Evolutionary conservation across 2,888 invertebrate genomes (phyloP).

Genomic region (Drosophila yooni): DNA sequence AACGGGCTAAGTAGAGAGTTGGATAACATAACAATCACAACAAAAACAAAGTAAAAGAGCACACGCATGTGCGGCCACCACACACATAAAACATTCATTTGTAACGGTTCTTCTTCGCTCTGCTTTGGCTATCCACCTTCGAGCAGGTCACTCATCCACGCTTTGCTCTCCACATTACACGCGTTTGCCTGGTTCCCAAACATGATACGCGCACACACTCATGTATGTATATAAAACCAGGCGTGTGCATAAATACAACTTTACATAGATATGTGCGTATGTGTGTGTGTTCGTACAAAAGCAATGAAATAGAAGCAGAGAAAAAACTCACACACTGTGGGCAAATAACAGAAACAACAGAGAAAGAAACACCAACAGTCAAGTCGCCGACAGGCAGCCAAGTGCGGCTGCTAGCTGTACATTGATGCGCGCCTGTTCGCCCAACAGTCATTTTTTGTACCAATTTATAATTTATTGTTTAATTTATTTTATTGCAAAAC

Average conservation of each 20-base stretch:
- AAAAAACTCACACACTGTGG: constrained; percentile 48
- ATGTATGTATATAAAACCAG: constrained; percentile 13
- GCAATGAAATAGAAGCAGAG: constrained; percentile 51
- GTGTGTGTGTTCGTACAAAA: constrained; percentile 10
- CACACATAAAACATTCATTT: constrained; percentile 14
- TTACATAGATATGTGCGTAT: constrained; percentile 7
- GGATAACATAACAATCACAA: constrained; percentile 3
- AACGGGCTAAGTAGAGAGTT: constrained; percentile 4
- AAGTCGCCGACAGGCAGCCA: constrained; percentile 17
- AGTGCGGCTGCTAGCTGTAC: constrained; percentile 20
- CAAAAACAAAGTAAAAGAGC: constrained; percentile 11
- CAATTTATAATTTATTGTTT: constrained; percentile 82
- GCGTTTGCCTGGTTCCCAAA: constrained; percentile 28
- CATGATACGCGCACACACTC: constrained; percentile 35
- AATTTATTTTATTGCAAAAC: constrained; percentile 79
- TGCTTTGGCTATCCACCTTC: constrained; percentile 10
- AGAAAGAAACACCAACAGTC: constrained; percentile 30
- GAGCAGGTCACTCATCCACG: constrained; percentile 28
- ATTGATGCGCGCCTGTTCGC: constrained; percentile 71
- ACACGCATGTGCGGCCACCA: constrained; percentile 20
- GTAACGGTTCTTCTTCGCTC: constrained; percentile 29
- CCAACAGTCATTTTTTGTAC: constrained; percentile 81
- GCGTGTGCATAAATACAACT: constrained; percentile 7
- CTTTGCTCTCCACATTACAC: constrained; percentile 34
- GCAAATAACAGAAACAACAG: constrained; percentile 41